Evolutionary conservation across 2,113 vertebrate species (phyloP).

Genomic region (Labeo rohita): DNA sequence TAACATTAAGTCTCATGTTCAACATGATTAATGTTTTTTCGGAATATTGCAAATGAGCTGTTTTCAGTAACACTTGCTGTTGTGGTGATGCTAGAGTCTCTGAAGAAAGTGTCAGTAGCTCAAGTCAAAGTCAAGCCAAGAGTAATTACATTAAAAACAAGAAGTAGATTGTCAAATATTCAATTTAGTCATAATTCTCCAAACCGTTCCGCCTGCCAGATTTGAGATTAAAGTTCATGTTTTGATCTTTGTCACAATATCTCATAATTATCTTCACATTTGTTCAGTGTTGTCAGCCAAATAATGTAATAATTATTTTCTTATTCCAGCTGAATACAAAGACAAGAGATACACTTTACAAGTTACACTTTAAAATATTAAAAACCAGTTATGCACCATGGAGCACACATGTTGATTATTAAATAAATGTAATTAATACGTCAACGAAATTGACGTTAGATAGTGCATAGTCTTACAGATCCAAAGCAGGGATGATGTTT

Average conservation of each 20-base stretch:
- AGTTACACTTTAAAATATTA: not conserved
- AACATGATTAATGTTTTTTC: not conserved
- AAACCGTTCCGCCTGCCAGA: not conserved
- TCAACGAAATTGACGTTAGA: too few relatives aligned
- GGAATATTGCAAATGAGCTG: not conserved
- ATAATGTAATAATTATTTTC: not conserved
- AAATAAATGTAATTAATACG: too few relatives aligned
- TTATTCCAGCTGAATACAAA: not conserved
- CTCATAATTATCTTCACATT: not conserved
- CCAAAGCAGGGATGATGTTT: too few relatives aligned
- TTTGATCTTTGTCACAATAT: not conserved
- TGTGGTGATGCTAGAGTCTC: not conserved
- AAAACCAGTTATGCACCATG: too few relatives aligned
- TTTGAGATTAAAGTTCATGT: constrained; percentile 17
- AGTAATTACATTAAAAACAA: not conserved
- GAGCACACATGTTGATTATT: too few relatives aligned
- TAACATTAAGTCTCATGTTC: not conserved
- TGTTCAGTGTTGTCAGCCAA: not conserved
- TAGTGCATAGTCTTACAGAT: too few relatives aligned
- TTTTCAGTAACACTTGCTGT: not conserved
- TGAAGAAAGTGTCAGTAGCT: not conserved
- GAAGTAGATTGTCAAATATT: not conserved
- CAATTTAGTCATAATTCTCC: not conserved
- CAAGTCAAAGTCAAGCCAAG: not conserved
- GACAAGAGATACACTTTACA: not conserved